Base-by-base conservation (phyloP, 2,113 vertebrate species). In the Pituophis catenifer region DNA sequence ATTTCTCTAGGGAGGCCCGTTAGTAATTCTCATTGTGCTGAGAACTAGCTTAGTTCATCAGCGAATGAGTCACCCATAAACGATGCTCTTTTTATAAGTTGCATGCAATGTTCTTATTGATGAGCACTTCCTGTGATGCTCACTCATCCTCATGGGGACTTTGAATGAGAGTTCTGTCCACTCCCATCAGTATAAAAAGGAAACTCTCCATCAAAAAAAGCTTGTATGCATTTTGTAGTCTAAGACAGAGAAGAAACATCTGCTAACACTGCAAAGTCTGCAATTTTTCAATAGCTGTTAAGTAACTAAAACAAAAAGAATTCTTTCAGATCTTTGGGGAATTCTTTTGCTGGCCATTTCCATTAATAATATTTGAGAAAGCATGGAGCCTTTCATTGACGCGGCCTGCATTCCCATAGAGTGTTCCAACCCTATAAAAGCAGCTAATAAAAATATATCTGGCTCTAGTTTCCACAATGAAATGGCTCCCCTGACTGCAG, bases 401-500 rank as follows among this genome's bases (percentile, higher is more conserved):
- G 62, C 88, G 55, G 90, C 94, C 88, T 90, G 92, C 58, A 95
- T 97, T 98, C 97, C 96, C 97, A 98, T 96, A 97, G 89, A 21
- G 90, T 50, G 91, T 96, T 96, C 96, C 97, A 96, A 94, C n/a
- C 96, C 95, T 97, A 96, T 70, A 97, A 96, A 97, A 97, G 38
- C 55, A 65, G 92, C 97, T 96, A 96, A 50, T 58, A 92, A 19
- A 70, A 8, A 38, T 9, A 93, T 93, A 86, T 96, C 90, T 91
- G 48, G 59, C 62, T 12, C 10, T 55, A 55, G 26, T 53, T 94
- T 90, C 86, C 88, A 55, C 53, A 96, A 91, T 3, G 59, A 91
- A 91, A 86, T 7, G 53, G 19, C 19, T 89, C 75, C 86, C 0
- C 23, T 9, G 26, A 85, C 87, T 93, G 86, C 89, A 91, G 88